phyloP scores from a whole-genome alignment of 1,140 invertebrate species.

The Pseudomyrmex gracilis region DNA sequence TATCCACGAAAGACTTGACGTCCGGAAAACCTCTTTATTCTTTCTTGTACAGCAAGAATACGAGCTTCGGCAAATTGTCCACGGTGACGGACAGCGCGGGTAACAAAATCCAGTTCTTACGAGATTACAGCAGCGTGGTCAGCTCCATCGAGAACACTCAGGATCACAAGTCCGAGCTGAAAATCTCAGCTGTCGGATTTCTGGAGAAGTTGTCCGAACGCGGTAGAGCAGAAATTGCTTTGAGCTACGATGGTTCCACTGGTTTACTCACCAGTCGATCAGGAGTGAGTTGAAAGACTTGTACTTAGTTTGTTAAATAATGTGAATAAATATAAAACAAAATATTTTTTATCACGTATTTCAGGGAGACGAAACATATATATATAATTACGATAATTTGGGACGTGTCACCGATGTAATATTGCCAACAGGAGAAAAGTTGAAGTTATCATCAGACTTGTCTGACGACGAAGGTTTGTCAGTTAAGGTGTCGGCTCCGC shows the following conservation, averaged over 20 bases:
- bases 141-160: conserved; percentile 97
- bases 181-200: conserved; percentile 95
- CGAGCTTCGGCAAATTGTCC: conserved; percentile 96
- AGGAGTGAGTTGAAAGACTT: conserved; percentile 85
- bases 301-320: conserved; percentile 2
- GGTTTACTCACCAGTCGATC: conserved; percentile 93
- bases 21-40: conserved; percentile 97
- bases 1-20: conserved; percentile 96
- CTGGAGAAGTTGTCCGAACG: conserved; percentile 93
- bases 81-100: conserved; percentile 96
- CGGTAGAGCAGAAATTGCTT: conserved; percentile 92
- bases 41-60: conserved; percentile 98
- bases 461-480: conserved; percentile 91
- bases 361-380: conserved; percentile 93
- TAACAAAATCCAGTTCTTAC: conserved; percentile 96
- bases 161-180: conserved; percentile 95
- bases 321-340: background rate
- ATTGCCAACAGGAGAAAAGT: conserved; percentile 95
- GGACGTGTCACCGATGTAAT: conserved; percentile 94
- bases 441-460: conserved; percentile 91
- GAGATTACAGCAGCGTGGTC: conserved; percentile 95
- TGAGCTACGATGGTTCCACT: conserved; percentile 94
- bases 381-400: conserved; percentile 95
- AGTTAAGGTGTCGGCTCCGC: conserved; percentile 88
- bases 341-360: conserved; percentile 69